A percentile compares a stretch with the other conserved stretches of the same genome.
Conservation (phyloP, 2,113 vertebrate species). For the Eclectus roratus region DNA sequence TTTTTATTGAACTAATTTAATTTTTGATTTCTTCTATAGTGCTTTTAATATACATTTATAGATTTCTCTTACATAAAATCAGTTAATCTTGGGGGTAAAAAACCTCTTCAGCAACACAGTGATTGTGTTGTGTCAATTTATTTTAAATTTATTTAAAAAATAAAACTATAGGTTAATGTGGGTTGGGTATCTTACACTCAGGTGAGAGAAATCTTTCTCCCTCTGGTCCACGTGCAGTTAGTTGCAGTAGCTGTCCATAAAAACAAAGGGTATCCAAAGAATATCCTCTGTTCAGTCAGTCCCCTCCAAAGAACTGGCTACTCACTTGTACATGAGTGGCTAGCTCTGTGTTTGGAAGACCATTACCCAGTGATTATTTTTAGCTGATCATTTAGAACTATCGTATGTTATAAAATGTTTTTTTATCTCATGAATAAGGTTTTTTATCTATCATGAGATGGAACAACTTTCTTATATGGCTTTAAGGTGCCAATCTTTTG, state of each 20-base stretch:
- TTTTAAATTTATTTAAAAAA: neutral
- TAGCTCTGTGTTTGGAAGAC: neutral
- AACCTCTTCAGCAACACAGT: neutral
- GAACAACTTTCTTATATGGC: neutral
- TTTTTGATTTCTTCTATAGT: neutral
- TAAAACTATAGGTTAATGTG: neutral
- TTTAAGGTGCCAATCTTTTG: neutral
- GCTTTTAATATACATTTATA: neutral
- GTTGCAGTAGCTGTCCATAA: neutral
- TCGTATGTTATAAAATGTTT: neutral
- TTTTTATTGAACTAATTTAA: neutral
- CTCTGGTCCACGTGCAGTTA: neutral
- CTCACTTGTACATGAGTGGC: fast-evolving
- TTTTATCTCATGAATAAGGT: neutral
- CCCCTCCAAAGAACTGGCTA: neutral
- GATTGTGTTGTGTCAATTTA: neutral
- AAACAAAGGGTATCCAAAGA: neutral
- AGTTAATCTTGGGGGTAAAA: neutral
- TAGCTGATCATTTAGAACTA: neutral
- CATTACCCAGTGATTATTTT: neutral
- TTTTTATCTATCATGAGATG: neutral
- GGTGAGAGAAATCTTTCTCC: neutral
- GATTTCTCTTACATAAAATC: neutral
- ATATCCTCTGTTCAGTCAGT: neutral
- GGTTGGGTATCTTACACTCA: neutral